Percentiles rank a stretch among this genome's conserved stretches.
Conservation (phyloP, 2,113 vertebrate genomes). For the Mohoua ochrocephala region DNA sequence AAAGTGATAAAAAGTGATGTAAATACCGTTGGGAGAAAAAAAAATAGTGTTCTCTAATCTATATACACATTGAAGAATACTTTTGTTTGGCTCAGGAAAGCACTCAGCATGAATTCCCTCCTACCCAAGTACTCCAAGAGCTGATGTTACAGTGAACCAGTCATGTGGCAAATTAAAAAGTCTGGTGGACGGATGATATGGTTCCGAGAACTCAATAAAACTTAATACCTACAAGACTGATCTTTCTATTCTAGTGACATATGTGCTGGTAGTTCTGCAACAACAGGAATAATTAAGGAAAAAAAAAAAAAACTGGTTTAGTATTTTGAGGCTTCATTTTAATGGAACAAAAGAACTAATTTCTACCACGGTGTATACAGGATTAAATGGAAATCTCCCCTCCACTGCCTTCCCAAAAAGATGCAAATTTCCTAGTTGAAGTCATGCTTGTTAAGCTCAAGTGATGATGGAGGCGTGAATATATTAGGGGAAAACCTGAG, state of each 20-base stretch:
- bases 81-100: slow-evolving; percentile 25
- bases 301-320: not conserved
- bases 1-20: not conserved
- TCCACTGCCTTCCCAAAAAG: not conserved
- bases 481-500: not conserved
- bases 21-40: not conserved
- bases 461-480: not conserved
- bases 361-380: not conserved
- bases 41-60: not conserved
- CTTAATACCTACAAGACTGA: slow-evolving; percentile 30
- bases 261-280: not conserved
- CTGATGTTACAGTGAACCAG: slow-evolving; percentile 38
- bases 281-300: slow-evolving; percentile 26
- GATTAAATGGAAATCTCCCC: not conserved
- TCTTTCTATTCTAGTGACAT: slow-evolving; percentile 32
- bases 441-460: not conserved
- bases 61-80: not conserved
- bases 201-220: slow-evolving; percentile 58
- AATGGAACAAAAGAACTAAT: slow-evolving; percentile 23
- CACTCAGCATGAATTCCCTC: slow-evolving; percentile 27
- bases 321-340: not conserved
- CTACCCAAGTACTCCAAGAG: slow-evolving; percentile 14
- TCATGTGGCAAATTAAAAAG: slow-evolving; percentile 70
- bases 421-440: not conserved
- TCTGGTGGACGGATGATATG: slow-evolving; percentile 53